Evolutionary conservation across 2,888 invertebrate genomes (phyloP), one percentile per base, ranked within the genome.

Genomic region (Chydorus sphaericus): DNA sequence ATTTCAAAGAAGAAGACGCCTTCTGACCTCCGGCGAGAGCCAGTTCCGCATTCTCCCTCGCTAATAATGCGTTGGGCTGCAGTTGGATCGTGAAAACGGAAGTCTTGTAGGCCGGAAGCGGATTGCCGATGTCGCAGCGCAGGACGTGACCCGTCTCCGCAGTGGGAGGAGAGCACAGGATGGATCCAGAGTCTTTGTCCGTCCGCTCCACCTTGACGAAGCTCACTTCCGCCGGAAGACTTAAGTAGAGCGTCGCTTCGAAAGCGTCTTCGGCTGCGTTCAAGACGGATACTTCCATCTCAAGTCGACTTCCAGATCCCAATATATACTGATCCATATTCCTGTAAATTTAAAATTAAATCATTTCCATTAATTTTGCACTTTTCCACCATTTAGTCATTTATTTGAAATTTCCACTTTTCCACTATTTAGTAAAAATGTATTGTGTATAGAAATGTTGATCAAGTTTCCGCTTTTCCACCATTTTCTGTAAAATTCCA

Each of bases 41-140:
- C 18, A 48, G 30, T 23, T 51, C 58, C 28, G 31, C 55, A 48
- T 52, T 57, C 56, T 26, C 57, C 14, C 54, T 44, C 7, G 57
- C 52, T 14, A 44, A n/a, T 4, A 23, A 18, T 26, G 57, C 55
- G 44, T 69, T 68, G 0, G 89, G 88, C 62, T 84, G 81, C 60
- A 88, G 74, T 28, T 81, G 70, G 2, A 89, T 76, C 56, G 79
- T 81, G 71, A 89, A 88, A 60, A 79, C 44, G 33, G 54, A 37
- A 16, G 57, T 54, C 10, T 48, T 30, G 6, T 77, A 74, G 51
- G 77, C 76, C 11, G 82, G 80, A 65, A 96, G 74, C 0, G 96
- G 96, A 73, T 97, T 97, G 14, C 96, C 97, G 59, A 97, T 79
- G 63, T 94, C 92, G 69, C 96, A 97, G 59, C 80, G 80, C 31